These are phyloP conservation scores for Tachuris rubrigastra DNA, from an alignment of 2,113 vertebrate species.

Conservation along the genomic window DNA sequence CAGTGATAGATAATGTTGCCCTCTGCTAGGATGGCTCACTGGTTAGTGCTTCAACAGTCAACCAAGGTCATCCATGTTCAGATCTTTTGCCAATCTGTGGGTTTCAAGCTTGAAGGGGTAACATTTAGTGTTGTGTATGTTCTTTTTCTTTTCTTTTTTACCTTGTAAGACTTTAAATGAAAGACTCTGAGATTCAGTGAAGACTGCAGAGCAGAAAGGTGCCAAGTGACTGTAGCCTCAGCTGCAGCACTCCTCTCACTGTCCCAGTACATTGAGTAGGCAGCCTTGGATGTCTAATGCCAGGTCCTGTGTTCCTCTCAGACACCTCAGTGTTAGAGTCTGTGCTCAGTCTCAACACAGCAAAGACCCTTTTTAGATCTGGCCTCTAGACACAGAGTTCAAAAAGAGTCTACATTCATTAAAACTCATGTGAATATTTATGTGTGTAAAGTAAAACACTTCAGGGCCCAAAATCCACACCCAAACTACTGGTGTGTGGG, in stretches of 20 bases:
- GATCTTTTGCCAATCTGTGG: not conserved
- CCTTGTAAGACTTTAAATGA: not conserved
- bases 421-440: not conserved
- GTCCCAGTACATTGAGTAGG: fast-evolving
- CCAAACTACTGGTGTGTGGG: not conserved
- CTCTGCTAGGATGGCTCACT: not conserved
- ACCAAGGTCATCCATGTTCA: not conserved
- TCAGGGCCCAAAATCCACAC: not conserved
- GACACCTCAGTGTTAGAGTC: not conserved
- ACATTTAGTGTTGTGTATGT: no score
- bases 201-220: not conserved
- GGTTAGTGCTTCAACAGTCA: not conserved
- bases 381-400: not conserved
- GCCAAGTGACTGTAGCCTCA: not conserved
- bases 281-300: not conserved
- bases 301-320: not conserved
- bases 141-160: not conserved
- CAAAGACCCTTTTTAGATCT: not conserved
- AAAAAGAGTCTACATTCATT: not conserved
- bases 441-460: not conserved
- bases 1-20: not conserved
- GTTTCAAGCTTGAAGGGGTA: not conserved
- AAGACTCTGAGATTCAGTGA: not conserved
- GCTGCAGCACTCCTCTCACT: not conserved
- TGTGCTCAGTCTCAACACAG: not conserved